A percentile compares a stretch with the other conserved stretches of the same genome.
Conservation (phyloP, 2,797 vertebrate genomes). For the Scolopax rusticola region DNA sequence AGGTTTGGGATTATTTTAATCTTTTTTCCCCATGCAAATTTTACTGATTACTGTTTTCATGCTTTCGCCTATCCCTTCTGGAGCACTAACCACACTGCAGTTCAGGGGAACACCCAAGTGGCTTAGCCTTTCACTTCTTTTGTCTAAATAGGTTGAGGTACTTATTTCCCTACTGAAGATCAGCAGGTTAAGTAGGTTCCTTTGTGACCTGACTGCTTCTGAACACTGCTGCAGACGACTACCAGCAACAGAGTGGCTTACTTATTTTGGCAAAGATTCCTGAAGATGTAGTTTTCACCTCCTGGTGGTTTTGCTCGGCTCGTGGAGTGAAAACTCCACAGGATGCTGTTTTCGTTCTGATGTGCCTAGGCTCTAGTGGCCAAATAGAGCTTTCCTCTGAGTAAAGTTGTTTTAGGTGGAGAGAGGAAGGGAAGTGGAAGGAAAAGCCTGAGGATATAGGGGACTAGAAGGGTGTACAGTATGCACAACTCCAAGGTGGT, state of each 20-base stretch:
- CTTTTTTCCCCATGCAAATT: background rate
- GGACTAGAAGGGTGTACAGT: background rate
- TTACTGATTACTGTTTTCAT: constrained; percentile 34
- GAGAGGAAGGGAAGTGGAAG: background rate
- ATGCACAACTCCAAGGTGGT: background rate
- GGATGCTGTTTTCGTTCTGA: background rate
- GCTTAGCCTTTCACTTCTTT: background rate
- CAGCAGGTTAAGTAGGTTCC: background rate
- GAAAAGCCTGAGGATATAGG: background rate
- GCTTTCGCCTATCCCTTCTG: background rate
- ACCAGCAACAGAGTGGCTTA: background rate
- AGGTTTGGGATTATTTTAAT: background rate
- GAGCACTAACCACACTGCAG: background rate
- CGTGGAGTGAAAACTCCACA: background rate
- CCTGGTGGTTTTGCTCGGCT: background rate
- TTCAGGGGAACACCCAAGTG: background rate
- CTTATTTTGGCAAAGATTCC: background rate
- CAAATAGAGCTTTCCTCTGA: background rate
- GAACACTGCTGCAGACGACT: background rate
- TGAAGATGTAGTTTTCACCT: background rate
- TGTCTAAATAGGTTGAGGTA: background rate
- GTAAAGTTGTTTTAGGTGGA: background rate
- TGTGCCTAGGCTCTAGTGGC: background rate
- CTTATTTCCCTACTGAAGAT: background rate
- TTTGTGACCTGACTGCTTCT: background rate